phyloP scores from a whole-genome alignment of 2,797 vertebrate genomes.

The Semaprochilodus insignis region DNA sequence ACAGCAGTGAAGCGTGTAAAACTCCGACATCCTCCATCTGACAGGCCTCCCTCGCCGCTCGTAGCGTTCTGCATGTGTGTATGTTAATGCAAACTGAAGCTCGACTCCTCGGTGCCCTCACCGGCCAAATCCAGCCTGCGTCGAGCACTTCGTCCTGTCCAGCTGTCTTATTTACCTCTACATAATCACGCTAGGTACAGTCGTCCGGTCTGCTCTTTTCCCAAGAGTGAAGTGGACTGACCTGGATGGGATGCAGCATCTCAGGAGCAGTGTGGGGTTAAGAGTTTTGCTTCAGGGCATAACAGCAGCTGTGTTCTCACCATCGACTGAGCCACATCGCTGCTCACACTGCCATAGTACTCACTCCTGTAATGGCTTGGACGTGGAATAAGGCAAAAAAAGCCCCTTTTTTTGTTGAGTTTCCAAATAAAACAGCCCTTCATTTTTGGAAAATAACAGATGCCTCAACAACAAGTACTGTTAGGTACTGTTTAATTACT shows the following conservation, averaged over 20 bases:
- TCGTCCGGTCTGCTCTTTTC: conserved; percentile 1
- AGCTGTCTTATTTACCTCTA: conserved; percentile 6
- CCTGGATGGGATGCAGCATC: neutral
- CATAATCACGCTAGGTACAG: neutral
- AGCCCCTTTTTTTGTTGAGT: no score
- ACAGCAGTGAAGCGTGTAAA: conserved; percentile 43
- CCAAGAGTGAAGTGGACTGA: neutral
- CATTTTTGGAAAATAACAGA: no score
- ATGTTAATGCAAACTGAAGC: conserved; percentile 18
- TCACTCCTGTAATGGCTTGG: neutral
- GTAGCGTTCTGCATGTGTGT: conserved; percentile 26
- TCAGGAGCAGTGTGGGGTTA: conserved; percentile 19
- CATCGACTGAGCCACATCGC: neutral
- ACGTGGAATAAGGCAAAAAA: no score
- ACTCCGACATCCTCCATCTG: conserved; percentile 32
- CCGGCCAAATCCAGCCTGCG: neutral
- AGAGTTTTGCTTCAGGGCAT: neutral
- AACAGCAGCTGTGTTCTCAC: neutral
- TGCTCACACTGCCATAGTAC: neutral
- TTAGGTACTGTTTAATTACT: no score
- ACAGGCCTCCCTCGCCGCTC: conserved; percentile 31
- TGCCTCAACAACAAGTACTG: no score
- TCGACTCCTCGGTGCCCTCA: neutral
- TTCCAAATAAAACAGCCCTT: no score
- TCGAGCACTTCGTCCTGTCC: neutral